These are phyloP conservation scores for Adelges cooleyi DNA, from an alignment of 1,140 invertebrate genomes.

Conservation along the genomic window DNA sequence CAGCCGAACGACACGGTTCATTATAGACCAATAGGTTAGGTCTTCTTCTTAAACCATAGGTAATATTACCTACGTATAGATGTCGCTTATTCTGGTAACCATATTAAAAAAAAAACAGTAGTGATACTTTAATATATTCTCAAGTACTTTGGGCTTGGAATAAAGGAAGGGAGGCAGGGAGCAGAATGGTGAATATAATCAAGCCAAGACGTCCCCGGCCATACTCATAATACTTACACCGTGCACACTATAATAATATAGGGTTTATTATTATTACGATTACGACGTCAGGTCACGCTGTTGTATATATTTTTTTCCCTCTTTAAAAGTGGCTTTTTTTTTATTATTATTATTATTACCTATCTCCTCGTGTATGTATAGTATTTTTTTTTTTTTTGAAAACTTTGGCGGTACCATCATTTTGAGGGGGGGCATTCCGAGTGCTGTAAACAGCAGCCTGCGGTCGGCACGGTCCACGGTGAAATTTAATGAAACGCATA, in stretches of 20 bases:
- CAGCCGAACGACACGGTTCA: too few species aligned
- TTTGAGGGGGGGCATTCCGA: slow-evolving; percentile 10
- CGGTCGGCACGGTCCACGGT: slow-evolving; percentile 17
- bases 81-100: too few species aligned
- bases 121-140: too few species aligned
- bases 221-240: neutral
- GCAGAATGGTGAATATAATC: neutral
- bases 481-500: slow-evolving; percentile 28
- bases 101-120: too few species aligned
- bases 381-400: slow-evolving; percentile 9
- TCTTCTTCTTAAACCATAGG: too few species aligned
- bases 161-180: neutral
- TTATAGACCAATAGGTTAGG: too few species aligned
- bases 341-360: slow-evolving; percentile 22
- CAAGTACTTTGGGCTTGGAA: neutral
- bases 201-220: neutral
- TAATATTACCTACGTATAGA: too few species aligned
- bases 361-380: too few species aligned
- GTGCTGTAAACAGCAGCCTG: slow-evolving; percentile 26
- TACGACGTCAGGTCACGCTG: slow-evolving; percentile 9
- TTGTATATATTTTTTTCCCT: too few species aligned
- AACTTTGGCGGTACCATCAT: neutral
- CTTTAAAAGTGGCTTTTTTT: slow-evolving; percentile 7
- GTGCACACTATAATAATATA: too few species aligned
- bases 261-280: slow-evolving; percentile 20